Evolutionary conservation across 2,797 vertebrate species (phyloP), one percentile per base, ranked within the genome.

Genomic region (Danio jaintianensis): DNA sequence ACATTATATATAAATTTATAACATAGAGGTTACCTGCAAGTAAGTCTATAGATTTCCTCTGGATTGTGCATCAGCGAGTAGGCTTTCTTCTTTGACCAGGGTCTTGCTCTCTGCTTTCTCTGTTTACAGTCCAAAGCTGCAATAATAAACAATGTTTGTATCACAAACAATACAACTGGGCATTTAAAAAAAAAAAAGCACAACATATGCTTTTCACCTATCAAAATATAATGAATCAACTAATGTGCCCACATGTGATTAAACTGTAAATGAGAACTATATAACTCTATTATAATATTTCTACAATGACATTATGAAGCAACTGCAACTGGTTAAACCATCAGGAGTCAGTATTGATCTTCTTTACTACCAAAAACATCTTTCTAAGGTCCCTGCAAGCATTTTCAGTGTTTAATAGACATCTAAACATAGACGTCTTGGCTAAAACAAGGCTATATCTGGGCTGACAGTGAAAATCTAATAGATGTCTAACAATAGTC

Each of bases 41-140:
- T 95, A 88, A 98, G 94, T 89, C 96, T 95, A 92, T 97, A 97
- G 89, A 96, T 95, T 91, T 97, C 94, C 87, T 96, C 95, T 87
- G 95, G 93, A 87, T 95, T 93, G 85, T 95, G 95, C 91, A 95
- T 90, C 91, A 96, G 93, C 2, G 93, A 89, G 82, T 93, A 90
- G 87, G 94, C 90, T 93, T 96, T 97, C 92, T 96, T 96, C 91
- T 97, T 96, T 76, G 95, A 95, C 86, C 95, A 95, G 71, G 96
- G 96, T 90, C 96, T 95, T 86, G 94, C 96, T 90, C 95, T 95
- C 85, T 94, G 95, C 92, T 96, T 98, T 94, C 96, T 97, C 89
- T 95, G 95, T 83, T 96, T 97, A 94, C 95, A 96, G 90, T 96
- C 95, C 90, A 95, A 94, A 87, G 93, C 96, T 98, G 64, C 68